Percentiles rank a stretch among this genome's conserved stretches.
Evolutionary conservation across 2,113 vertebrate species (phyloP).

Genomic region (Podilymbus podiceps): DNA sequence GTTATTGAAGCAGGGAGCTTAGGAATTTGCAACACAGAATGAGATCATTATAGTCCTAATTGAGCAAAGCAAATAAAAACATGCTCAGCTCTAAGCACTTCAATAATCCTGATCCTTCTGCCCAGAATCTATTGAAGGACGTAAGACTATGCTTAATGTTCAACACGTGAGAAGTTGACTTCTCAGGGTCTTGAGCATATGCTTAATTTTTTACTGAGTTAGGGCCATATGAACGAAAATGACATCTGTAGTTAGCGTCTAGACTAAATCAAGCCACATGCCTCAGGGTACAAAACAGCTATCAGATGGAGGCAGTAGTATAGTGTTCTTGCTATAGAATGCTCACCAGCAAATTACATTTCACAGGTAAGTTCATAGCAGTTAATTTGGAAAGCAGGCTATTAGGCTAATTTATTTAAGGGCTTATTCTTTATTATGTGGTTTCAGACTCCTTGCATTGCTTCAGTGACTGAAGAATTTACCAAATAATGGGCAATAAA

Average conservation of each 20-base stretch:
- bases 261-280: constrained; percentile 43
- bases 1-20: constrained; percentile 1
- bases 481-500: not conserved
- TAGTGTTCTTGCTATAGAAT: not conserved
- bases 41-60: constrained; percentile 32
- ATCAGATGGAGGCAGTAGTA: constrained; percentile 1
- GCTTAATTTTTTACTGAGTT: constrained; percentile 27
- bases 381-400: constrained; percentile 13
- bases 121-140: not conserved
- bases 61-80: constrained; percentile 60
- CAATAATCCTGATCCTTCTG: not conserved
- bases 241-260: constrained; percentile 43
- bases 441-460: not conserved
- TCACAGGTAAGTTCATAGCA: not conserved
- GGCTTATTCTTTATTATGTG: not conserved
- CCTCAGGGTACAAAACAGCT: constrained; percentile 11
- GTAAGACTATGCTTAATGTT: not conserved
- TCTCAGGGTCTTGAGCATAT: constrained; percentile 14
- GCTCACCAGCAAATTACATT: not conserved
- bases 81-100: constrained; percentile 1
- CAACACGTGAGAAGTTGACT: constrained; percentile 19
- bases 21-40: constrained; percentile 1
- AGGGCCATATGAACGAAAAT: constrained; percentile 34
- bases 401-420: not conserved
- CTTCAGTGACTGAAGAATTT: not conserved